phyloP scores from a whole-genome alignment of 2,888 invertebrate genomes.

The Catocala nupta region DNA sequence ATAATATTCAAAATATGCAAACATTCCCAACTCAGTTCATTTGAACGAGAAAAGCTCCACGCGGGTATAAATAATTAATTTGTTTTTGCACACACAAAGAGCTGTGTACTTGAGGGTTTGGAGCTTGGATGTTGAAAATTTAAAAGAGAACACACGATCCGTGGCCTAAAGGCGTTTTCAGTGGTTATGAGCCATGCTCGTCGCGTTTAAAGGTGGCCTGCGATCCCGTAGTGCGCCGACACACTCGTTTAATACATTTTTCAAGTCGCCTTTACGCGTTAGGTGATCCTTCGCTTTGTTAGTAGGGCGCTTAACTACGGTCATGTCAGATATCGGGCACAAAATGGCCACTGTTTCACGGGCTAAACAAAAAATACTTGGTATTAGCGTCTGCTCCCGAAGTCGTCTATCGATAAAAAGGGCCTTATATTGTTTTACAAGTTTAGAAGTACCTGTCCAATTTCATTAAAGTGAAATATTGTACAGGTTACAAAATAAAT shows the following conservation, averaged over 20 bases:
- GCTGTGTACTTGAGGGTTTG: constrained; percentile 59
- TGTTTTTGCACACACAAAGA: constrained; percentile 74
- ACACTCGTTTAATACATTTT: constrained; percentile 16
- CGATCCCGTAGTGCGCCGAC: constrained; percentile 12
- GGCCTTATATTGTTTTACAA: too few relatives aligned
- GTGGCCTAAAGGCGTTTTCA: constrained; percentile 59
- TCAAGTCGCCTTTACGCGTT: constrained; percentile 9
- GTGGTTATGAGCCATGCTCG: constrained; percentile 61
- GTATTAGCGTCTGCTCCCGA: neutral
- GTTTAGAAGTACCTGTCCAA: too few relatives aligned
- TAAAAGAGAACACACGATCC: constrained; percentile 64
- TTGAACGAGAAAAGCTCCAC: constrained; percentile 60
- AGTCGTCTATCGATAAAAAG: too few relatives aligned
- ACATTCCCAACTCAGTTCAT: constrained; percentile 63
- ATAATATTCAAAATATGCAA: constrained; percentile 61
- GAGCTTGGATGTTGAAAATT: constrained; percentile 70
- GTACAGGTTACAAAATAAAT: too few relatives aligned
- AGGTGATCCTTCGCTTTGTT: constrained; percentile 5
- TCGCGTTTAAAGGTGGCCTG: constrained; percentile 28
- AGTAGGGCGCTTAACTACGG: constrained; percentile 9
- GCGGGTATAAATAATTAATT: constrained; percentile 77
- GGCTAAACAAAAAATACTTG: constrained; percentile 1
- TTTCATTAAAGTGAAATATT: too few relatives aligned
- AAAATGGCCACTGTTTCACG: constrained; percentile 4
- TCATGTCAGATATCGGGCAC: neutral